A percentile compares a stretch with the other conserved stretches of the same genome.
Evolutionary conservation across 2,113 vertebrate species (phyloP).

Genomic region (Perccottus glenii): DNA sequence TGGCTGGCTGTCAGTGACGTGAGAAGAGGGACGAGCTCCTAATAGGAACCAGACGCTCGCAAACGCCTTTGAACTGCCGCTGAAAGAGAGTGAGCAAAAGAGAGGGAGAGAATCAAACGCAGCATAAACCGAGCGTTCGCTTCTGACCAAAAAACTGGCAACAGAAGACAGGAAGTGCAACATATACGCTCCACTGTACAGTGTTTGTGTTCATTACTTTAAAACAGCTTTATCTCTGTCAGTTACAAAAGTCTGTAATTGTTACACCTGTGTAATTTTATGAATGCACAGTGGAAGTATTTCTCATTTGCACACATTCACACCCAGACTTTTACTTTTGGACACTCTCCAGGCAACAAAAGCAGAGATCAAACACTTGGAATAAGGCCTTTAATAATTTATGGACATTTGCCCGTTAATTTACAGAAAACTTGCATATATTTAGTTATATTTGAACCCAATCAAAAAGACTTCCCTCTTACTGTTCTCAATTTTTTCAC

Average conservation of each 20-base stretch:
- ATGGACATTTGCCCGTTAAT: slow-evolving; percentile 18
- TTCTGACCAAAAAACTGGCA: slow-evolving; percentile 73
- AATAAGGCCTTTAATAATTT: slow-evolving; percentile 56
- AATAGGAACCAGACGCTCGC: slow-evolving; percentile 80
- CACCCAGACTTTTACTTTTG: slow-evolving; percentile 61
- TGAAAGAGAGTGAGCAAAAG: slow-evolving; percentile 43
- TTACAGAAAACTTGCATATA: slow-evolving; percentile 20
- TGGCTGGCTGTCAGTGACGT: slow-evolving; percentile 83
- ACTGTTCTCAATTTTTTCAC: slow-evolving; percentile 13
- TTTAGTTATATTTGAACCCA: background rate
- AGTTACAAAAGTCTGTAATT: too few species aligned
- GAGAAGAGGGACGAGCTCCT: slow-evolving; percentile 82
- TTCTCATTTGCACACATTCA: slow-evolving; percentile 63
- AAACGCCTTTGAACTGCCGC: slow-evolving; percentile 79
- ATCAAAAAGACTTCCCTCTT: slow-evolving; percentile 4
- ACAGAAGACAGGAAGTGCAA: slow-evolving; percentile 58
- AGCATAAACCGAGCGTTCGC: slow-evolving; percentile 54
- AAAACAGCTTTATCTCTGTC: too few species aligned
- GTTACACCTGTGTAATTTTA: slow-evolving; percentile 1
- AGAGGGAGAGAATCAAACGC: slow-evolving; percentile 66
- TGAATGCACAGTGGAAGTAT: background rate
- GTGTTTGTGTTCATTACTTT: too few species aligned
- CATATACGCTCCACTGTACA: too few species aligned
- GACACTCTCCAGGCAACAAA: slow-evolving; percentile 38
- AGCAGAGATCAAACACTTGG: slow-evolving; percentile 57